These are phyloP conservation scores for Centruroides vittatus DNA, from an alignment of 1,140 invertebrate genomes.

Conservation along the genomic window DNA sequence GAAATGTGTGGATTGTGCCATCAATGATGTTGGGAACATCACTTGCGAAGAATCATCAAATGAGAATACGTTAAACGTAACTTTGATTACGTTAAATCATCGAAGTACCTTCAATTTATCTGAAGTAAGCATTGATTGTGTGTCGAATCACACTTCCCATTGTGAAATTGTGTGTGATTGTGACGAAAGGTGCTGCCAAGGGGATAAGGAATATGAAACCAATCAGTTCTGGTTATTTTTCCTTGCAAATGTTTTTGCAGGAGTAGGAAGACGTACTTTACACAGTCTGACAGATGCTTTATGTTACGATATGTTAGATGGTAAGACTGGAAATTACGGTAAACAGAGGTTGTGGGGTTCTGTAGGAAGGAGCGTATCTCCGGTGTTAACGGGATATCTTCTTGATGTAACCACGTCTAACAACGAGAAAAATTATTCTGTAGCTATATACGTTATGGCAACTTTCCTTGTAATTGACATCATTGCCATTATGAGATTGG, in stretches of 20 bases:
- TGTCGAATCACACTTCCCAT: no score
- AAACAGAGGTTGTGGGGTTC: conserved; percentile 10
- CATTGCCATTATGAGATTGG: background rate
- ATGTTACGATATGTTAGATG: conserved; percentile 4
- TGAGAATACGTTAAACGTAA: no score
- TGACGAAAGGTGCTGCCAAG: no score
- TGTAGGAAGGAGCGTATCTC: conserved; percentile 3
- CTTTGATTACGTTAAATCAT: no score
- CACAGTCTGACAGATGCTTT: conserved; percentile 1
- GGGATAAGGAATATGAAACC: no score
- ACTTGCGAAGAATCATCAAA: no score
- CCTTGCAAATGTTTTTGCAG: background rate
- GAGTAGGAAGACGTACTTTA: background rate
- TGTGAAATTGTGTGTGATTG: no score
- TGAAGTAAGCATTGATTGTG: no score
- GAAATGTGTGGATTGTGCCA: no score
- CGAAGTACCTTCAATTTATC: no score
- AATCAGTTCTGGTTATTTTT: conserved; percentile 5
- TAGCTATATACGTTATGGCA: conserved; percentile 1
- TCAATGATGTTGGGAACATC: no score
- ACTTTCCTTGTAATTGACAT: background rate
- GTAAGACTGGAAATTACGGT: conserved; percentile 1
- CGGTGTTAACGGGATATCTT: conserved; percentile 3
- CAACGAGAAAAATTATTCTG: conserved; percentile 19
- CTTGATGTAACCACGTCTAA: background rate